Evolutionary conservation across 2,888 invertebrate species (phyloP).

Genomic region (Tenthredo mesomela): DNA sequence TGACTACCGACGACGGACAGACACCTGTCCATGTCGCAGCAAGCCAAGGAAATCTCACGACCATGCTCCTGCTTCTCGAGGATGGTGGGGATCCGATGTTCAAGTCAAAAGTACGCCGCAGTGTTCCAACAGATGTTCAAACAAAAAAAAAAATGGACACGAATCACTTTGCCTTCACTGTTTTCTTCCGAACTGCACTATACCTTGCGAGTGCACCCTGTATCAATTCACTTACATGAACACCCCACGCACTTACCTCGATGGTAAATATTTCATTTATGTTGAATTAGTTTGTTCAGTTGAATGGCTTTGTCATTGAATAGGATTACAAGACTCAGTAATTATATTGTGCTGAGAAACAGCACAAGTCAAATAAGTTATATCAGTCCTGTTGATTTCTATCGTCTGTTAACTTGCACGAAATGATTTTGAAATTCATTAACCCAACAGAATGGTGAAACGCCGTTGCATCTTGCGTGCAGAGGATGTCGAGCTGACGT

Average conservation of each 20-base stretch:
- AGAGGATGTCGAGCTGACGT: slow-evolving; percentile 92
- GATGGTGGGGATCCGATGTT: slow-evolving; percentile 96
- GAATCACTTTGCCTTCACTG: background rate
- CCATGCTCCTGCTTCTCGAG: slow-evolving; percentile 91
- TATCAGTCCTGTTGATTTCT: background rate
- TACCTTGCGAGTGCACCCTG: slow-evolving; percentile 6
- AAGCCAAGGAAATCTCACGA: slow-evolving; percentile 93
- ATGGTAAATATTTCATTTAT: slow-evolving; percentile 28
- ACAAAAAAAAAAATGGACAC: slow-evolving; percentile 15
- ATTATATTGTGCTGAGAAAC: background rate
- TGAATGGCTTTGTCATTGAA: background rate
- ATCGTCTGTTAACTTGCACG: background rate
- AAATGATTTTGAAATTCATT: slow-evolving; percentile 12
- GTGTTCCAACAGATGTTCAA: slow-evolving; percentile 6
- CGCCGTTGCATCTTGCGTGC: slow-evolving; percentile 96
- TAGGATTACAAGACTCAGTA: background rate
- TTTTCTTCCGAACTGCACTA: slow-evolving; percentile 15
- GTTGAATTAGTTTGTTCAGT: background rate
- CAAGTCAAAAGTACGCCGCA: slow-evolving; percentile 89
- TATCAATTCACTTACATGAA: slow-evolving; percentile 2
- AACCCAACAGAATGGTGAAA: slow-evolving; percentile 90
- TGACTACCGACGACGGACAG: slow-evolving; percentile 97
- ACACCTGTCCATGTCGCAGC: slow-evolving; percentile 98
- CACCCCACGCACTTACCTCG: slow-evolving; percentile 1
- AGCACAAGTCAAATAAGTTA: background rate